phyloP scores from a whole-genome alignment of 92 coral and sea anemone genomes.

The Palythoa caribaeorum region DNA sequence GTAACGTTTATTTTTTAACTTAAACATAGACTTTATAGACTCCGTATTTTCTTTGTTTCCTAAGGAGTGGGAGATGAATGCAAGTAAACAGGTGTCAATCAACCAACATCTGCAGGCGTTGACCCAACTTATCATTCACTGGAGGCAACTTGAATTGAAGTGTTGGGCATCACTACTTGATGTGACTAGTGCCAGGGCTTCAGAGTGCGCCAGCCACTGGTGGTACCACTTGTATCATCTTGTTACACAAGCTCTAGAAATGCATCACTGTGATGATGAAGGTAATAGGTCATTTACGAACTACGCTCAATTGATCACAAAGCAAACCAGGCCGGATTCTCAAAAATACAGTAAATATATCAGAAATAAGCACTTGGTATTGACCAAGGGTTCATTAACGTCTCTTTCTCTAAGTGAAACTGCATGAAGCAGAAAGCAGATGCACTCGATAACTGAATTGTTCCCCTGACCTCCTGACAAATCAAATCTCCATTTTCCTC shows the following conservation, averaged over 20 bases:
- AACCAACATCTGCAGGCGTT: slow-evolving; percentile 79
- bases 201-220: slow-evolving; percentile 88
- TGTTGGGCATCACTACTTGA: slow-evolving; percentile 95
- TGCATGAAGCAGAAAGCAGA: too few relatives aligned
- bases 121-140: slow-evolving; percentile 80
- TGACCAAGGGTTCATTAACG: too few relatives aligned
- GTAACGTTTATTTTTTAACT: too few relatives aligned
- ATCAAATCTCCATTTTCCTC: too few relatives aligned
- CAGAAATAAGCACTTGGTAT: too few relatives aligned
- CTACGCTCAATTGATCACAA: neutral
- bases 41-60: neutral
- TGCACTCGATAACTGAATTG: too few relatives aligned
- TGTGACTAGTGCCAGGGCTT: slow-evolving; percentile 77
- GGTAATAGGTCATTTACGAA: neutral
- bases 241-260: slow-evolving; percentile 67
- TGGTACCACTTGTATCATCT: slow-evolving; percentile 89
- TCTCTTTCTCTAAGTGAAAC: too few relatives aligned
- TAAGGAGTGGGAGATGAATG: slow-evolving; percentile 97
- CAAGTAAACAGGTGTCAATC: slow-evolving; percentile 92
- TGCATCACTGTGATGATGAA: slow-evolving; percentile 9
- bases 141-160: slow-evolving; percentile 95
- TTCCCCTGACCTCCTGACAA: too few relatives aligned
- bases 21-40: too few relatives aligned
- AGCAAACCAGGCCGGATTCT: too few relatives aligned
- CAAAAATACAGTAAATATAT: too few relatives aligned